Percentiles rank a stretch among this genome's conserved stretches.
Evolutionary conservation across 1,140 invertebrate genomes (phyloP).

Genomic region (Drosophila ambigua): DNA sequence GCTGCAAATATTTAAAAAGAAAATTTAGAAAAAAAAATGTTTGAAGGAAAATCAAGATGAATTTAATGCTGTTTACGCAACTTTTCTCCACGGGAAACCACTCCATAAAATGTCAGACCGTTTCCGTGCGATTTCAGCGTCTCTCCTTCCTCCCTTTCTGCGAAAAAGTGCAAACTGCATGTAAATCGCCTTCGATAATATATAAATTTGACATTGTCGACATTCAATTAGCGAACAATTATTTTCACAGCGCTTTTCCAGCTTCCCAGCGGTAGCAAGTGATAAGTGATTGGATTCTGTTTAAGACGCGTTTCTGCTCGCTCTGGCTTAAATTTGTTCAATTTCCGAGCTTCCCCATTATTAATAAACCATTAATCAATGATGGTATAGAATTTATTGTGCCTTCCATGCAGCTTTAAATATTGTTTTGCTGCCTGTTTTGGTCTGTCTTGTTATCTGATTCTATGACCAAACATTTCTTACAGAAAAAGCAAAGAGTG

Average conservation of each 20-base stretch:
- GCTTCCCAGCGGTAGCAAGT: conserved; percentile 23
- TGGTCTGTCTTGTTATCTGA: too few species aligned
- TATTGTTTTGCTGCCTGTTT: too few species aligned
- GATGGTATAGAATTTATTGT: conserved; percentile 1
- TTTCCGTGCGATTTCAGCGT: conserved; percentile 5
- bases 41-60: conserved; percentile 13
- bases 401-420: too few species aligned
- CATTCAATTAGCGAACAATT: conserved; percentile 39
- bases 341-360: not conserved
- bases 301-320: conserved; percentile 20
- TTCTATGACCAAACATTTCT: too few species aligned
- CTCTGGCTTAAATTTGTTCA: conserved; percentile 12
- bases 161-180: conserved; percentile 18
- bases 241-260: conserved; percentile 8
- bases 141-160: not conserved
- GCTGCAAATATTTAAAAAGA: conserved; percentile 31
- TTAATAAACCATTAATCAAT: conserved; percentile 40
- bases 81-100: conserved; percentile 37
- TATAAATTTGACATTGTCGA: conserved; percentile 44
- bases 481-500: too few species aligned
- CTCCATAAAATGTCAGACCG: not conserved
- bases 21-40: not conserved
- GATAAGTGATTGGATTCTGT: conserved; percentile 49
- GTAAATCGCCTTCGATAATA: conserved; percentile 44
- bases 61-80: conserved; percentile 76